phyloP scores from a whole-genome alignment of 2,113 vertebrate species.

The Bombycilla garrulus region DNA sequence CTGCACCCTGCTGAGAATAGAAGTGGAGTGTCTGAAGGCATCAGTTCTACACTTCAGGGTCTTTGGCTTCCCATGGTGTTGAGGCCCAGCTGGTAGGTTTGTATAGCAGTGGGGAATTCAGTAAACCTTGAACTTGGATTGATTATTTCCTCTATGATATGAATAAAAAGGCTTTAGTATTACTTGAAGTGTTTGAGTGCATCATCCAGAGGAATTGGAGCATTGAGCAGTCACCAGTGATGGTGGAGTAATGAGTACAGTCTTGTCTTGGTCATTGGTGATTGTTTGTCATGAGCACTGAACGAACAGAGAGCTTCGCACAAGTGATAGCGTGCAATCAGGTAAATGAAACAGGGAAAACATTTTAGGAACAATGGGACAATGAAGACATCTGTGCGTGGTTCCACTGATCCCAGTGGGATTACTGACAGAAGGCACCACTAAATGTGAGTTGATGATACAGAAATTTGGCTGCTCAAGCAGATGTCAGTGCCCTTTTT shows the following conservation, averaged over 20 bases:
- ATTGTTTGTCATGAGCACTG: not conserved
- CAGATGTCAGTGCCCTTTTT: not conserved
- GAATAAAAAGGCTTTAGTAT: not conserved
- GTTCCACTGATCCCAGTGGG: fast-evolving
- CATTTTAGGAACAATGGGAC: not conserved
- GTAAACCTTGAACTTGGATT: not conserved
- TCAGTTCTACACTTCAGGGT: fast-evolving
- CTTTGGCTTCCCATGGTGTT: not conserved
- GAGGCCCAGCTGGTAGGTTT: not conserved
- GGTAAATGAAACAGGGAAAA: not conserved
- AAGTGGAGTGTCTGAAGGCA: not conserved
- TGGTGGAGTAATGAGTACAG: fast-evolving
- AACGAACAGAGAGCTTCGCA: fast-evolving
- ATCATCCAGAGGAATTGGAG: not conserved
- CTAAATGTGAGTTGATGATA: not conserved
- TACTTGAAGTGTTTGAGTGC: not conserved
- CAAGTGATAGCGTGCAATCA: not conserved
- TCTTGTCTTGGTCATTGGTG: not conserved
- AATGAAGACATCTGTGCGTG: fast-evolving
- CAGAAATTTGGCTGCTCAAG: fast-evolving
- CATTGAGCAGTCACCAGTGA: fast-evolving
- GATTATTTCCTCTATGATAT: not conserved
- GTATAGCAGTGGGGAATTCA: not conserved
- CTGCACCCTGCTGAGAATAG: not conserved
- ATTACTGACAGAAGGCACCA: not conserved